Conservation (phyloP, 2,888 invertebrate genomes). For the Drosophila helvetica region DNA sequence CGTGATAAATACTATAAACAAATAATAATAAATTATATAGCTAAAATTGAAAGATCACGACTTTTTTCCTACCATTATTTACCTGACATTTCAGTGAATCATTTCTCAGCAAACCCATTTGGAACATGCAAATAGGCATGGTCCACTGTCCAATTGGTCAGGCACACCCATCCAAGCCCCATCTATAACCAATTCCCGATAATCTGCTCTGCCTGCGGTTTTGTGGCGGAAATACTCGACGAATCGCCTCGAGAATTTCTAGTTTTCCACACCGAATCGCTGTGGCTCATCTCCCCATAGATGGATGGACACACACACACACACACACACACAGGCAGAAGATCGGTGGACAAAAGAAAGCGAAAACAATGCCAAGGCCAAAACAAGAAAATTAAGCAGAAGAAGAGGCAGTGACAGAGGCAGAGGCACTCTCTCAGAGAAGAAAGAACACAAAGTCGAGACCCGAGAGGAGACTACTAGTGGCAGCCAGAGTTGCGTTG, state of each 20-base stretch:
- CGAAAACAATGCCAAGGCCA: conserved; percentile 78
- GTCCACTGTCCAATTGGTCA: conserved; percentile 29
- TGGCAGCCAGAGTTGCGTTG: conserved; percentile 20
- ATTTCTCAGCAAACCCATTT: background rate
- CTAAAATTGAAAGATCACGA: conserved; percentile 47
- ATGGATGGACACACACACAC: background rate
- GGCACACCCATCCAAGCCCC: conserved; percentile 14
- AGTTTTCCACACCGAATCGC: conserved; percentile 25
- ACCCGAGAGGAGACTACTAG: conserved; percentile 37
- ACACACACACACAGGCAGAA: conserved; percentile 1
- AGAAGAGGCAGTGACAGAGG: background rate
- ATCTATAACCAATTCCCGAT: background rate
- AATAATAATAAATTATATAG: conserved; percentile 69
- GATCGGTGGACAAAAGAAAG: conserved; percentile 65
- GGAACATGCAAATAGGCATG: conserved; percentile 34
- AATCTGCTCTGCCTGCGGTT: conserved; percentile 22
- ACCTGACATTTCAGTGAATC: conserved; percentile 12
- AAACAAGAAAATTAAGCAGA: conserved; percentile 23
- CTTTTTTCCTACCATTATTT: conserved; percentile 14
- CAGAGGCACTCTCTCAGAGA: too few relatives aligned
- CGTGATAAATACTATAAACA: conserved; percentile 67
- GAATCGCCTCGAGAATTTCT: background rate
- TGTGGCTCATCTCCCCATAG: conserved; percentile 18
- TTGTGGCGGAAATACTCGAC: conserved; percentile 22
- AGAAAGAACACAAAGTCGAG: conserved; percentile 37